phyloP scores from a whole-genome alignment of 2,113 vertebrate genomes.

The Pagrus major region DNA sequence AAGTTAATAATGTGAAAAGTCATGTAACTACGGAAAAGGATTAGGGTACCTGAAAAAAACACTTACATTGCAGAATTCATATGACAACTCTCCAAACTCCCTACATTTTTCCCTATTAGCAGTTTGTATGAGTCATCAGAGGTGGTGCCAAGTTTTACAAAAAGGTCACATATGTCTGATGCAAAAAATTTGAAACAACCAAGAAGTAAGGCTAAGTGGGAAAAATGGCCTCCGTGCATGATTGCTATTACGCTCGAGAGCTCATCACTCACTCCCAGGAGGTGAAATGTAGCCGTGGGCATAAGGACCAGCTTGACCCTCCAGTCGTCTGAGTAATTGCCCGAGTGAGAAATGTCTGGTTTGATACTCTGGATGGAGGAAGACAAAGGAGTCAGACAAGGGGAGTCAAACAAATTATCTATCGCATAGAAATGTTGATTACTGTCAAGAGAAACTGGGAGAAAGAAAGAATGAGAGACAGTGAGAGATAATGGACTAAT shows the following conservation, averaged over 20 bases:
- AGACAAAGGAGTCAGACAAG: constrained; percentile 1
- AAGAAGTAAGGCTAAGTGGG: constrained; percentile 38
- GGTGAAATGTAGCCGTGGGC: constrained; percentile 52
- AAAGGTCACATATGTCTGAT: constrained; percentile 32
- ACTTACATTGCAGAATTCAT: neutral
- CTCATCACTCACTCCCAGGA: constrained; percentile 56
- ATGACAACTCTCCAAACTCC: neutral
- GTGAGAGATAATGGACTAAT: constrained; percentile 62
- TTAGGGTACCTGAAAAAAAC: too few relatives aligned
- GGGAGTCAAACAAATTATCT: constrained; percentile 20
- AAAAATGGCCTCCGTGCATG: constrained; percentile 26
- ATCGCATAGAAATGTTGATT: constrained; percentile 25
- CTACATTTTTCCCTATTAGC: neutral
- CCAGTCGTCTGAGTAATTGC: constrained; percentile 32
- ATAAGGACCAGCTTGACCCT: constrained; percentile 50
- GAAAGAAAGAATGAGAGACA: constrained; percentile 25
- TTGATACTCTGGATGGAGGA: constrained; percentile 18
- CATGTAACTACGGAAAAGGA: too few relatives aligned
- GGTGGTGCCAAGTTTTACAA: constrained; percentile 2
- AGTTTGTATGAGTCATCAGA: constrained; percentile 26
- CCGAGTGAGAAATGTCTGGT: constrained; percentile 34
- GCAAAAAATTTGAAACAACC: constrained; percentile 14
- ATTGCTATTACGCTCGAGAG: constrained; percentile 29
- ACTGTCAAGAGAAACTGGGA: constrained; percentile 17
- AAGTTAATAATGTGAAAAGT: neutral